Percentiles rank a stretch among this genome's conserved stretches.
phyloP scores from a whole-genome alignment of 2,113 vertebrate genomes.

The Hippolais icterina region DNA sequence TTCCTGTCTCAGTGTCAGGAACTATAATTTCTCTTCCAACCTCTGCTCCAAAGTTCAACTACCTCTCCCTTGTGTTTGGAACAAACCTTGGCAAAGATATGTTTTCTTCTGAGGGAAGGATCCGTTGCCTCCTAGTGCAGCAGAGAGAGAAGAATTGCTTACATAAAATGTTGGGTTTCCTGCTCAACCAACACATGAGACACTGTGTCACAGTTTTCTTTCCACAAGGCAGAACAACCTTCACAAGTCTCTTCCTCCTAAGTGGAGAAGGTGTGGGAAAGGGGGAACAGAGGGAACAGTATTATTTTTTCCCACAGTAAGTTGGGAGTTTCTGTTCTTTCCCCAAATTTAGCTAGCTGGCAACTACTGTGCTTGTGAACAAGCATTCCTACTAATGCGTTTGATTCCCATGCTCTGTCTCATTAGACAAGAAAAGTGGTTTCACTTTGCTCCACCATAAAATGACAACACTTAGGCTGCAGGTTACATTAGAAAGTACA shows the following conservation, averaged over 20 bases:
- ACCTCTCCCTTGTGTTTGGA: background rate
- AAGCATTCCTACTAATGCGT: background rate
- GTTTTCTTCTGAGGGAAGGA: background rate
- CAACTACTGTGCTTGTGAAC: background rate
- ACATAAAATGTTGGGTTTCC: accelerated
- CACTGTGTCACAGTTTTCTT: background rate
- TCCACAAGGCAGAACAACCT: background rate
- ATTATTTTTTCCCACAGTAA: background rate
- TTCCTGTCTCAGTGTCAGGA: background rate
- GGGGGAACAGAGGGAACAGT: background rate
- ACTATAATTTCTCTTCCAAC: background rate
- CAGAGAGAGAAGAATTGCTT: background rate
- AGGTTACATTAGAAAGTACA: background rate
- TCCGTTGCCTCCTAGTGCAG: background rate
- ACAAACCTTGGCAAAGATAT: background rate
- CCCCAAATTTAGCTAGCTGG: background rate
- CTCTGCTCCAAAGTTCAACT: background rate
- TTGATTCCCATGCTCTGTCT: background rate
- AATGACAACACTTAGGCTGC: background rate
- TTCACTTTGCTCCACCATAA: background rate
- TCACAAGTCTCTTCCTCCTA: background rate
- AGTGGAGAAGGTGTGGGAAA: background rate
- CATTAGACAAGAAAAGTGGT: background rate
- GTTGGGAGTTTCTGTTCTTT: background rate
- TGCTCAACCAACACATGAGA: background rate